Percentiles rank a stretch among this genome's conserved stretches.
These are phyloP conservation scores for Macquaria australasica DNA, from an alignment of 2,113 vertebrate species.

Conservation along the genomic window DNA sequence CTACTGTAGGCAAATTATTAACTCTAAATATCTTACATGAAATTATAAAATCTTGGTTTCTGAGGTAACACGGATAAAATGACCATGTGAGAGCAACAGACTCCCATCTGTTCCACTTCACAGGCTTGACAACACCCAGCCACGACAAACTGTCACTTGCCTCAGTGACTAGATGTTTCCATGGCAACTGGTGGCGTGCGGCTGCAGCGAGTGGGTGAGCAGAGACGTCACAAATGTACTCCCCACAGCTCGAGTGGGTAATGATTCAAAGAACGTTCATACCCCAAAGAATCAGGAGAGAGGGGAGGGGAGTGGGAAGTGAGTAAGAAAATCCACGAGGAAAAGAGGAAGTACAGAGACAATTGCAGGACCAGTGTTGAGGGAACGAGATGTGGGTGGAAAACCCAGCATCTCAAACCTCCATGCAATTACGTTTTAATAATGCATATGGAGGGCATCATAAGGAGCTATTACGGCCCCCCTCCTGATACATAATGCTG, in stretches of 20 bases:
- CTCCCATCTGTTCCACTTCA: conserved; percentile 80
- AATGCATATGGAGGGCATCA: conserved; percentile 74
- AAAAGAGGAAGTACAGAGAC: conserved; percentile 23
- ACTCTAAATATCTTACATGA: conserved; percentile 21
- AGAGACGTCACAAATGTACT: conserved; percentile 69
- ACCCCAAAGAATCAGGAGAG: conserved; percentile 47
- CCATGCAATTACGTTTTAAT: conserved; percentile 77
- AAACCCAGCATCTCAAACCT: conserved; percentile 63
- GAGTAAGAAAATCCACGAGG: conserved; percentile 6
- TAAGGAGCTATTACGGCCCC: conserved; percentile 65
- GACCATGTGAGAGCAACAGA: conserved; percentile 62
- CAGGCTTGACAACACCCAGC: conserved; percentile 65
- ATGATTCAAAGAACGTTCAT: conserved; percentile 62
- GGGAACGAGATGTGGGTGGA: conserved; percentile 67
- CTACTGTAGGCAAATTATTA: background rate
- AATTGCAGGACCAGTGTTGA: conserved; percentile 35
- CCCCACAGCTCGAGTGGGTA: conserved; percentile 75
- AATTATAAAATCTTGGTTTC: conserved; percentile 40
- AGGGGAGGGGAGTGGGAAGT: background rate
- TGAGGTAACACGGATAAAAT: conserved; percentile 51
- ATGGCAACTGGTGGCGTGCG: conserved; percentile 68
- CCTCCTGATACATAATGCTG: conserved; percentile 71
- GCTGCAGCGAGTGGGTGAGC: conserved; percentile 72
- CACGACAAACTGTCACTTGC: conserved; percentile 76
- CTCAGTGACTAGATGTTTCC: conserved; percentile 73